Conservation (phyloP, 2,888 invertebrate genomes). For the Argyra leucocephala region DNA sequence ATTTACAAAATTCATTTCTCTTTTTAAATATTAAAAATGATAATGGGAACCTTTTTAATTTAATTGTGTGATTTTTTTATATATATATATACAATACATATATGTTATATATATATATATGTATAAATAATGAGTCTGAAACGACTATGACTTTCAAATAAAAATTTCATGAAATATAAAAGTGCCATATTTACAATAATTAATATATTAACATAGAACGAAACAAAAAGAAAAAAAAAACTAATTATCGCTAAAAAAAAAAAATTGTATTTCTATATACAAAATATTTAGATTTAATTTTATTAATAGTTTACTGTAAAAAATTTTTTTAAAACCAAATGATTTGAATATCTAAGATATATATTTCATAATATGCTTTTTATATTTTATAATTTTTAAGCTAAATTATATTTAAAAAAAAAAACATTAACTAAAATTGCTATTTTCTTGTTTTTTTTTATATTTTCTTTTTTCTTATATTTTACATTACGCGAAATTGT, state of each 20-base stretch:
- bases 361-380: conserved; percentile 11
- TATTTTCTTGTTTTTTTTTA: neutral
- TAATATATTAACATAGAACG: neutral
- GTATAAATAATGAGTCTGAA: too few species aligned
- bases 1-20: too few species aligned
- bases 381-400: conserved; percentile 14
- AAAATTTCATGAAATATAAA: neutral
- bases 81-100: too few species aligned
- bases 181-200: neutral
- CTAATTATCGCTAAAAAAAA: too few species aligned
- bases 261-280: neutral
- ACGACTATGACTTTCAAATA: too few species aligned
- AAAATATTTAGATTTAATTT: neutral
- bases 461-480: conserved; percentile 8
- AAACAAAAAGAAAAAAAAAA: too few species aligned
- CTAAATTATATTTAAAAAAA: conserved; percentile 13
- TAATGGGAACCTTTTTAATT: too few species aligned
- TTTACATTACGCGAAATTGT: conserved; percentile 7
- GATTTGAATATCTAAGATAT: neutral
- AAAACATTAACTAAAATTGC: conserved; percentile 6
- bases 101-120: too few species aligned
- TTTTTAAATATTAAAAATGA: too few species aligned
- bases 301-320: neutral
- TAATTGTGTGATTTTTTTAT: too few species aligned
- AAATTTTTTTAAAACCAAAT: too few species aligned